Conservation (phyloP, 2,797 vertebrate genomes). For the Bufotes viridis region DNA sequence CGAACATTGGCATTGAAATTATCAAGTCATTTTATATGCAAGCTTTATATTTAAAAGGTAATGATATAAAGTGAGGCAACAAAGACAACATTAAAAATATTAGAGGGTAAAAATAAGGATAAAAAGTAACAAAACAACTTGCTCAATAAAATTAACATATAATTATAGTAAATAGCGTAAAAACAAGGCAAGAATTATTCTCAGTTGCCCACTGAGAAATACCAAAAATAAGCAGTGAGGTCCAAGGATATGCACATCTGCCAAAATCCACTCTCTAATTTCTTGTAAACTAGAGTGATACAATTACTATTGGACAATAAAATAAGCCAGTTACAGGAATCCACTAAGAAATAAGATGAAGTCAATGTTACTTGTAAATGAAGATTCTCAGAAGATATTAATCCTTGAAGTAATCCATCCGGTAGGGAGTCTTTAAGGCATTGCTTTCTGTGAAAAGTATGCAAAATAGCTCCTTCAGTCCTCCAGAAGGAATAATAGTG, state of each 20-base stretch:
- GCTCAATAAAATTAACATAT: background rate
- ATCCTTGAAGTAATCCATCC: background rate
- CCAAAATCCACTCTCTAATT: background rate
- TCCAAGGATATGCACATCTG: background rate
- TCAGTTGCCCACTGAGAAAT: background rate
- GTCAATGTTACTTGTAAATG: background rate
- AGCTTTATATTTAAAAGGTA: no score
- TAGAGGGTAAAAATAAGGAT: background rate
- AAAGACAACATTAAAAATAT: no score
- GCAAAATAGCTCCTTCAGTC: no score
- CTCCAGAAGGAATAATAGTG: no score
- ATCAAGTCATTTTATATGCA: no score
- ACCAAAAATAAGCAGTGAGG: background rate
- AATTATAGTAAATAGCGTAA: background rate
- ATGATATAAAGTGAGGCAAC: no score
- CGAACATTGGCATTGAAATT: no score
- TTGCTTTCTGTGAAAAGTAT: no score
- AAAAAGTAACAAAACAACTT: background rate
- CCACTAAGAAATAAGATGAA: background rate
- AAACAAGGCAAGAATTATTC: background rate
- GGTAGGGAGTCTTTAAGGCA: background rate
- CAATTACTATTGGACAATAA: background rate
- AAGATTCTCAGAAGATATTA: background rate
- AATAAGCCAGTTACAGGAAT: background rate
- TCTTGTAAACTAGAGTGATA: background rate